Base-by-base conservation (phyloP, 1,140 invertebrate species). In the Papilio xuthus region DNA sequence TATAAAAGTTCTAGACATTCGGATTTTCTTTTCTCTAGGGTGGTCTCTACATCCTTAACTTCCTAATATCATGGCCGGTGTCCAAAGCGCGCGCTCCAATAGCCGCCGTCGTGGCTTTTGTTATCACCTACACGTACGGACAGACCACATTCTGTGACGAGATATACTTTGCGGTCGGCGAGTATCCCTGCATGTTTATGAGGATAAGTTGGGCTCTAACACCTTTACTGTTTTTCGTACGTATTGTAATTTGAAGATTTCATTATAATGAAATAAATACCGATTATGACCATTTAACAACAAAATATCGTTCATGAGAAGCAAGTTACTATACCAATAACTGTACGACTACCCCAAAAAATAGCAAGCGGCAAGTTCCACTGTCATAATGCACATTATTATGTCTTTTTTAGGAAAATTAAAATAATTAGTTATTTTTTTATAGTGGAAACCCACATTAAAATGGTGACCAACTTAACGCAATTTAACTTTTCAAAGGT, bases 71-170 rank as follows among this genome's bases (percentile, higher is more conserved):
- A 3, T 92, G 92, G 92, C 88, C 90, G 4, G 87, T 89, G 8
- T 80, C 84, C 0, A 88, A 86, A 23, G 77, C 86, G 0, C 86
- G 90, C 0, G 81, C 81, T 18, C 79, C 83, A 0, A 81, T 90
- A 4, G 88, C 86, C 15, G 87, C 85, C 0, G 50, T 83, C 0
- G 74, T 86, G 0, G 82, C 84, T 0, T 44, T 82, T 0, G 83
- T 87, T 0, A 80, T 93, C 20, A 92, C 89, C 0, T 93, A 86
- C 79, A 28, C 85, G 0, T 92, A 92, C 41, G 90, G 92, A 2
- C 92, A 93, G 81, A 89, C 86, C 2, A 85, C 85, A 0, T 93
- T 93, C 81, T 92, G 92, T 70, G 92, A 92, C 81, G 85, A 91
- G 15, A 79, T 93, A 6, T 93, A 84, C 78, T 89, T 88, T 37